phyloP scores from a whole-genome alignment of 2,113 vertebrate genomes.

The Neogobius melanostomus region DNA sequence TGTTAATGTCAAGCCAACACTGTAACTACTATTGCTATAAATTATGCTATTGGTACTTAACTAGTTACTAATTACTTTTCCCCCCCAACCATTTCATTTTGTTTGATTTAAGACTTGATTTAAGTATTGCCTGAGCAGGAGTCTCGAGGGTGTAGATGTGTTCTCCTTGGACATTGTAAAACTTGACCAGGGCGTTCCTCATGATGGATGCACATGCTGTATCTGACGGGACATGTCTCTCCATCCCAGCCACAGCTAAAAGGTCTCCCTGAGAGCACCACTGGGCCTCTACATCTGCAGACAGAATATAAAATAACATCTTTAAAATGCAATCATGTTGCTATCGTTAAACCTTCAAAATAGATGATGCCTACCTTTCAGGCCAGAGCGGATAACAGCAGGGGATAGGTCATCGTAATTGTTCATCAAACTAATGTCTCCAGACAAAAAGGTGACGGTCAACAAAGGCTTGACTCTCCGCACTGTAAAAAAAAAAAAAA shows the following conservation, averaged over 20 bases:
- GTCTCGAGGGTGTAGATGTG: constrained; percentile 98
- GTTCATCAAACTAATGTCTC: constrained; percentile 98
- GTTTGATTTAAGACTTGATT: too few species aligned
- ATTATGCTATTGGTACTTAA: too few species aligned
- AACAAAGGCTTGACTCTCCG: constrained; percentile 91
- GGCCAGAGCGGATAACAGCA: constrained; percentile 88
- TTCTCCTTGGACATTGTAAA: constrained; percentile 95
- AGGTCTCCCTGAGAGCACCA: constrained; percentile 98
- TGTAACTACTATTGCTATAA: too few species aligned
- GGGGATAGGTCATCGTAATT: constrained; percentile 97
- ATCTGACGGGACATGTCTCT: constrained; percentile 85
- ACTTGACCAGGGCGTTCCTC: constrained; percentile 92
- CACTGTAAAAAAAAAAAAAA: constrained; percentile 62
- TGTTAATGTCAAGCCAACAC: too few species aligned
- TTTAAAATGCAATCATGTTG: not conserved
- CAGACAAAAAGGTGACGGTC: constrained; percentile 97
- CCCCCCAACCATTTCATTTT: too few species aligned
- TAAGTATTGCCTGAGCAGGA: constrained; percentile 84
- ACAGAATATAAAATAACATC: not conserved
- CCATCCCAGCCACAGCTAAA: constrained; percentile 94
- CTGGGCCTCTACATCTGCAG: constrained; percentile 92
- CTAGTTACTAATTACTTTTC: too few species aligned
- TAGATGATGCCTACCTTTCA: constrained; percentile 81
- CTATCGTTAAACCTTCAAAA: too few species aligned
- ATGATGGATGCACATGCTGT: constrained; percentile 80